These are phyloP conservation scores for Pholis gunnellus DNA, from an alignment of 2,113 vertebrate species.

Conservation along the genomic window DNA sequence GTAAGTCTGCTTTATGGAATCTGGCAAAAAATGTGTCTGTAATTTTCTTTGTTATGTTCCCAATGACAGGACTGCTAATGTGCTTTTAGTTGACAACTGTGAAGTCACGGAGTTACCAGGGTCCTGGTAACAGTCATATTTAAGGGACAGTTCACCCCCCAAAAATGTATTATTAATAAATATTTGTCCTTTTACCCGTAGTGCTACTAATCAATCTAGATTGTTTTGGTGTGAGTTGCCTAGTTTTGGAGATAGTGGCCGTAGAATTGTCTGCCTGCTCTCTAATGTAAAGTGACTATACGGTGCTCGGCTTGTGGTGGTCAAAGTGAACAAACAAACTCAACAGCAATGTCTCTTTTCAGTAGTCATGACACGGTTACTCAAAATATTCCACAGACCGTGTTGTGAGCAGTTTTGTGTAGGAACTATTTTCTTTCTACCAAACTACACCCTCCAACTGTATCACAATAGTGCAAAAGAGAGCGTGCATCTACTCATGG, in stretches of 20 bases:
- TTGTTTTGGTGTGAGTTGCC: neutral
- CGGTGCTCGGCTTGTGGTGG: neutral
- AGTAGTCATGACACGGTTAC: neutral
- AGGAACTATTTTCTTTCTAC: too few species aligned
- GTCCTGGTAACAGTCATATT: neutral
- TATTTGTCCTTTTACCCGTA: neutral
- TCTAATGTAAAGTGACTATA: neutral
- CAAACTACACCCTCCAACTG: too few species aligned
- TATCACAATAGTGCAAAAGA: too few species aligned
- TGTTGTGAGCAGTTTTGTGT: too few species aligned
- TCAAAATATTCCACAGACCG: neutral
- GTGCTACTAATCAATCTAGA: neutral
- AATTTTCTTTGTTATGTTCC: conserved; percentile 9
- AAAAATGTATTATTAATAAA: neutral
- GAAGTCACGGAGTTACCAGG: neutral
- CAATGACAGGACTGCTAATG: conserved; percentile 2
- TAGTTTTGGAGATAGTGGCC: neutral
- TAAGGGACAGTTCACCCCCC: neutral
- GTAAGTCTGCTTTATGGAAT: neutral
- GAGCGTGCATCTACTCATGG: too few species aligned
- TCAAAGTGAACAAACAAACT: neutral
- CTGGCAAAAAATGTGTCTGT: conserved; percentile 6
- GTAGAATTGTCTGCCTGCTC: neutral
- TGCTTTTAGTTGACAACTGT: conserved; percentile 24
- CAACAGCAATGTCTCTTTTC: neutral